A percentile compares a stretch with the other conserved stretches of the same genome.
These are phyloP conservation scores for Heterodera schachtii DNA, from an alignment of 1,140 invertebrate genomes.

Conservation along the genomic window DNA sequence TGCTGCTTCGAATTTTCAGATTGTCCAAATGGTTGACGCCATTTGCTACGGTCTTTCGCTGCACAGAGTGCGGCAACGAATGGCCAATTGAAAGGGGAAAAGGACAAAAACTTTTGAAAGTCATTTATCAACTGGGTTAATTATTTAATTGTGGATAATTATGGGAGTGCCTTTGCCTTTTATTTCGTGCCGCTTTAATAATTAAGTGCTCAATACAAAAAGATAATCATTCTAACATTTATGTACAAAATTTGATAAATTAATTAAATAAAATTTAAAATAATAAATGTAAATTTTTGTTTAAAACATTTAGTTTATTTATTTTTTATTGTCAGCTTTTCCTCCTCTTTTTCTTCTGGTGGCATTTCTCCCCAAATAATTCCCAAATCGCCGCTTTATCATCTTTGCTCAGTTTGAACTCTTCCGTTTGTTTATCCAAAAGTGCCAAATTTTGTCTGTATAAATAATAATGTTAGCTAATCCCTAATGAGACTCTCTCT, in stretches of 20 bases:
- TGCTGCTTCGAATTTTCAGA: slow-evolving; percentile 26
- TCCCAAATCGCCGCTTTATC: slow-evolving; percentile 25
- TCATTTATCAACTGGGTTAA: too few relatives aligned
- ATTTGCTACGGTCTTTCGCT: slow-evolving; percentile 45
- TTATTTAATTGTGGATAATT: too few relatives aligned
- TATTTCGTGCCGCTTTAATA: too few relatives aligned
- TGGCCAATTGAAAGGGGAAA: not conserved
- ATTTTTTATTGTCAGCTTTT: not conserved
- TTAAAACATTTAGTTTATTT: not conserved
- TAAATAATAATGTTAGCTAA: too few relatives aligned
- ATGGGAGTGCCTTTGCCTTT: too few relatives aligned
- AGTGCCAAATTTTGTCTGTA: not conserved
- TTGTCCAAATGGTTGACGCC: slow-evolving; percentile 27
- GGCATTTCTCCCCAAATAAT: slow-evolving; percentile 17
- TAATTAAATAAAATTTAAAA: too few relatives aligned
- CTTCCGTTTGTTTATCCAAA: not conserved
- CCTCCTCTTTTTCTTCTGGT: not conserved
- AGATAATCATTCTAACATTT: too few relatives aligned
- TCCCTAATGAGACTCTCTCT: too few relatives aligned
- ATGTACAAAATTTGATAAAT: too few relatives aligned
- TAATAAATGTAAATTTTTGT: not conserved
- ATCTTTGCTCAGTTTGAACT: slow-evolving; percentile 23
- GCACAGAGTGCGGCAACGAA: slow-evolving; percentile 26
- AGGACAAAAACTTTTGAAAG: not conserved
- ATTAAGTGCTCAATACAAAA: too few relatives aligned